phyloP scores from a whole-genome alignment of 35 echinoderm and acorn worm genomes.

The Patiria miniata region DNA sequence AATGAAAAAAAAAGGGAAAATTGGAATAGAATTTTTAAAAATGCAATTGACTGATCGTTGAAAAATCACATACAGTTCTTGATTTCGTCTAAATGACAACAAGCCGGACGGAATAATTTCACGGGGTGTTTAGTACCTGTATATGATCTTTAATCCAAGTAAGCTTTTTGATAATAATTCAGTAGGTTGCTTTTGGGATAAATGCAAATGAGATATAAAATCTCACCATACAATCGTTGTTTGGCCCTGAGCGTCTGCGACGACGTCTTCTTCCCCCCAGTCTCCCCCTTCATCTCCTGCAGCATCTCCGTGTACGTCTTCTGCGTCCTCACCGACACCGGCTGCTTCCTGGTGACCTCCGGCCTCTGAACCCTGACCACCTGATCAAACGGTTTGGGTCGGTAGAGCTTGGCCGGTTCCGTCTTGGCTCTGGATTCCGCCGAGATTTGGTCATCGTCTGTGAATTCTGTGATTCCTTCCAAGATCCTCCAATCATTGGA shows the following conservation, averaged over 20 bases:
- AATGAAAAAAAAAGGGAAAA: background rate
- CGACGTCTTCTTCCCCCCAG: conserved; percentile 26
- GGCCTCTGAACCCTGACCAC: conserved; percentile 85
- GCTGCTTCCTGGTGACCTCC: conserved; percentile 58
- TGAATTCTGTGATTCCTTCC: conserved; percentile 43
- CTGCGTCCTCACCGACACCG: conserved; percentile 45
- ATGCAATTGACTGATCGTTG: background rate
- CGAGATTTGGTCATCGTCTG: background rate
- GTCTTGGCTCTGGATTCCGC: background rate
- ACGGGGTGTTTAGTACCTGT: too few species aligned
- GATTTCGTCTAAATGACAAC: too few species aligned
- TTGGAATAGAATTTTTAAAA: background rate
- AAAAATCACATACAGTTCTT: too few species aligned
- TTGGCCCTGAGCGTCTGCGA: conserved; percentile 39
- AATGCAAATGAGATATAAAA: background rate
- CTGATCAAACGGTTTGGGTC: conserved; percentile 62
- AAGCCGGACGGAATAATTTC: too few species aligned
- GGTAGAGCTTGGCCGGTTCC: conserved; percentile 15
- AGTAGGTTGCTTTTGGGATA: too few species aligned
- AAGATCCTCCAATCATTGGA: conserved; percentile 11
- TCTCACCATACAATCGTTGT: conserved; percentile 75
- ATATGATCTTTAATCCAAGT: too few species aligned
- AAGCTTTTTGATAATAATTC: too few species aligned
- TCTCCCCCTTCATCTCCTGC: conserved; percentile 68
- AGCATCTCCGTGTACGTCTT: conserved; percentile 93